Evolutionary conservation across 2,888 invertebrate genomes (phyloP).

Genomic region (Ferrisia virgata): DNA sequence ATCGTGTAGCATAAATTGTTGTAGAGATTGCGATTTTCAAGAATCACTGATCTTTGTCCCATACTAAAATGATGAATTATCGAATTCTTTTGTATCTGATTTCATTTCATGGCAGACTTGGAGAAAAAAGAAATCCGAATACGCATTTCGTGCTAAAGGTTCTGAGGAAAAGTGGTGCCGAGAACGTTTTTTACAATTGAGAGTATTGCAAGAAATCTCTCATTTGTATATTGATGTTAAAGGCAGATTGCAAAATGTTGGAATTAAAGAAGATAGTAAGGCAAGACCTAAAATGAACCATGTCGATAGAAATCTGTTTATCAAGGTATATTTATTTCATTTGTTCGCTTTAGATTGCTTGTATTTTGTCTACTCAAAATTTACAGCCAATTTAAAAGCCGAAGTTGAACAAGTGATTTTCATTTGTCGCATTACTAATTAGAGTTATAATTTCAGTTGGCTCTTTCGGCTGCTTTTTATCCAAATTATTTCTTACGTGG

Average conservation of each 20-base stretch:
- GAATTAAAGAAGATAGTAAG: background rate
- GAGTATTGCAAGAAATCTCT: slow-evolving; percentile 70
- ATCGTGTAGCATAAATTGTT: too few relatives aligned
- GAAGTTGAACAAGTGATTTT: too few relatives aligned
- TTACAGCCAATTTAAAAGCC: too few relatives aligned
- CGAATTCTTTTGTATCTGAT: too few relatives aligned
- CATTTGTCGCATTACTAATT: background rate
- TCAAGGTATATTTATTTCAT: slow-evolving; percentile 54
- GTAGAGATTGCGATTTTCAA: too few relatives aligned
- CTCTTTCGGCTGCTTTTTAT: slow-evolving; percentile 76
- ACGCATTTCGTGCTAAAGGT: background rate
- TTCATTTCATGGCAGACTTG: background rate
- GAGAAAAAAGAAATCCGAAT: background rate
- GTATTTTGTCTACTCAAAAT: too few relatives aligned
- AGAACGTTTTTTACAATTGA: slow-evolving; percentile 66
- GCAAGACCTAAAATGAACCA: background rate
- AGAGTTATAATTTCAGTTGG: slow-evolving; percentile 48
- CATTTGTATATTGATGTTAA: slow-evolving; percentile 69
- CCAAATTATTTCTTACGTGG: slow-evolving; percentile 79
- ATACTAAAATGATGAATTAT: too few relatives aligned
- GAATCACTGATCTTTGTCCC: too few relatives aligned
- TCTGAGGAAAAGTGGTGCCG: slow-evolving; percentile 62
- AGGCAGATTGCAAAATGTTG: slow-evolving; percentile 56
- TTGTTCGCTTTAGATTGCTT: background rate
- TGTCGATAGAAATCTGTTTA: background rate